Evolutionary conservation across 2,888 invertebrate genomes (phyloP).

Genomic region (Abrostola triplasia): DNA sequence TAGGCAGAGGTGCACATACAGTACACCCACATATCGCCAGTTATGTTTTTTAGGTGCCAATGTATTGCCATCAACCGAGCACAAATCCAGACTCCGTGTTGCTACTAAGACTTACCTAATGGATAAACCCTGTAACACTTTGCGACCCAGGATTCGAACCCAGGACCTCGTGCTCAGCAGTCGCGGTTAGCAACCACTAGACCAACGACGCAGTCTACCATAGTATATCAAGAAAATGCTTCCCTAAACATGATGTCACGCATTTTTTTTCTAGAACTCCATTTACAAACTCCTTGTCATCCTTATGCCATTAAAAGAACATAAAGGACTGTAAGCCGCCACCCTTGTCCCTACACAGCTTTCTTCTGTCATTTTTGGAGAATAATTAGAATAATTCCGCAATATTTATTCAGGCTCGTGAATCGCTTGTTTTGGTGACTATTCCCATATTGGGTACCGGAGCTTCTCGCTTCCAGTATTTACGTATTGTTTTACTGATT

Average conservation of each 20-base stretch:
- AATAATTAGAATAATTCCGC: conserved; percentile 50
- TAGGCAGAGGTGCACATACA: too few relatives aligned
- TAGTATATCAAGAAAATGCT: too few relatives aligned
- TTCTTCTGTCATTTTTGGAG: conserved; percentile 43
- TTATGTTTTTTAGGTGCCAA: too few relatives aligned
- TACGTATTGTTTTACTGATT: not conserved
- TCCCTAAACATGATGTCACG: not conserved
- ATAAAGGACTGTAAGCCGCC: conserved; percentile 18
- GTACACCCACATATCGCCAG: too few relatives aligned
- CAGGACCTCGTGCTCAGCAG: too few relatives aligned
- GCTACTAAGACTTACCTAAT: too few relatives aligned
- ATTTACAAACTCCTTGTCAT: conserved; percentile 7
- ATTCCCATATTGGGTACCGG: conserved; percentile 38
- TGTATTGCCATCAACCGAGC: too few relatives aligned
- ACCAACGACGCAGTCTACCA: too few relatives aligned
- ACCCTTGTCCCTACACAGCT: conserved; percentile 47
- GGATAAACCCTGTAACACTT: too few relatives aligned
- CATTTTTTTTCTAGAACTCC: not conserved
- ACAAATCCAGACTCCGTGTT: too few relatives aligned
- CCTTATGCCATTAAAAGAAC: conserved; percentile 22
- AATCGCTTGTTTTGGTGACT: conserved; percentile 31
- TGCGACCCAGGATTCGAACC: too few relatives aligned
- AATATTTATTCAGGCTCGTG: conserved; percentile 49
- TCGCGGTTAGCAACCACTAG: too few relatives aligned
- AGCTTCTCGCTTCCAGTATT: conserved; percentile 8